Conservation (phyloP, 1,140 invertebrate species). For the Oncopodura yosiiana region DNA sequence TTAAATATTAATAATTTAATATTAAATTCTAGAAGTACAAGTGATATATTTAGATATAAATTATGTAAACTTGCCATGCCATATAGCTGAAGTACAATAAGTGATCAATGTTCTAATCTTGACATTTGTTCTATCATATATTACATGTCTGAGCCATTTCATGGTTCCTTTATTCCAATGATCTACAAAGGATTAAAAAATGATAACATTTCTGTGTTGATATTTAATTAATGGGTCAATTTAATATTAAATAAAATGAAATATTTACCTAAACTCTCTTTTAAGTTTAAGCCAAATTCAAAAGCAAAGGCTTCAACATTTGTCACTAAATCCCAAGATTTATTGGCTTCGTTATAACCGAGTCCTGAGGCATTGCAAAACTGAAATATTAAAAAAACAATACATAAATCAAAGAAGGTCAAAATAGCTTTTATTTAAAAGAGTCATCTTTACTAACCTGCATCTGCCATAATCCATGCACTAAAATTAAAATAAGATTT, state of each 20-base stretch:
- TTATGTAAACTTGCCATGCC: conserved; percentile 85
- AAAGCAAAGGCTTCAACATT: conserved; percentile 82
- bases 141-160: conserved; percentile 72
- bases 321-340: conserved; percentile 73
- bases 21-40: background rate
- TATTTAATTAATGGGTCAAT: too few species aligned
- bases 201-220: too few species aligned
- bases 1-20: background rate
- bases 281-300: conserved; percentile 73
- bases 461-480: conserved; percentile 88
- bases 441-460: too few species aligned
- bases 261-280: conserved; percentile 68
- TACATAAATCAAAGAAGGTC: too few species aligned
- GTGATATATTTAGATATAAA: background rate
- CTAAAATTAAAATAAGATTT: too few species aligned
- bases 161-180: conserved; percentile 89
- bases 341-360: conserved; percentile 49
- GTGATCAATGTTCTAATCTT: conserved; percentile 55
- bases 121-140: conserved; percentile 64
- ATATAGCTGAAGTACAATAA: conserved; percentile 79
- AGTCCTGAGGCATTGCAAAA: conserved; percentile 89
- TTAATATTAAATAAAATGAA: too few species aligned
- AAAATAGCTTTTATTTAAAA: too few species aligned
- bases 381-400: too few species aligned
- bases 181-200: too few species aligned